Conservation (phyloP, 2,797 vertebrate genomes). For the Sebastes cheni region DNA sequence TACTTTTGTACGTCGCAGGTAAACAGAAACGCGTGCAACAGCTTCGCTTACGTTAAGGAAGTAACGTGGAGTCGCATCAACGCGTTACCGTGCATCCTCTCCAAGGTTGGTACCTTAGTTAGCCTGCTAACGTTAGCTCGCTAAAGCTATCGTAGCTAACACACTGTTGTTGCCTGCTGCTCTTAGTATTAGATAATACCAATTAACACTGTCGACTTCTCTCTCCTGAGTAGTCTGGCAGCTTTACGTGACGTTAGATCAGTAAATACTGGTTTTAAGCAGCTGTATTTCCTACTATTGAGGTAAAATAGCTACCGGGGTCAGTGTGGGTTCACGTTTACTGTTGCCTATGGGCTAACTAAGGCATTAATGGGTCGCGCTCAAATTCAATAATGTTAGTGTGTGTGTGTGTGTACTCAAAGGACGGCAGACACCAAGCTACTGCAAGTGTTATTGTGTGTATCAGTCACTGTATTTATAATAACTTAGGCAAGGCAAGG, state of each 20-base stretch:
- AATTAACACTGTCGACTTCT: neutral
- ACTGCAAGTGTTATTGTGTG: neutral
- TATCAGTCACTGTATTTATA: neutral
- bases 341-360: slow-evolving; percentile 13
- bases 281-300: neutral
- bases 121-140: slow-evolving; percentile 43
- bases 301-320: neutral
- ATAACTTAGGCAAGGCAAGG: no score
- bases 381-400: slow-evolving; percentile 61
- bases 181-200: neutral
- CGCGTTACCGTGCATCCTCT: neutral
- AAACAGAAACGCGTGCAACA: neutral
- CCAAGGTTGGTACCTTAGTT: slow-evolving; percentile 39
- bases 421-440: neutral
- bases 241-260: neutral
- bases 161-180: slow-evolving; percentile 7
- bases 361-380: slow-evolving; percentile 56
- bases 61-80: neutral
- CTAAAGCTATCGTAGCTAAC: slow-evolving; percentile 45
- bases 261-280: neutral
- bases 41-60: neutral
- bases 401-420: neutral
- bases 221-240: neutral
- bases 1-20: neutral
- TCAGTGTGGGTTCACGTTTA: slow-evolving; percentile 14